phyloP scores from a whole-genome alignment of 1,140 invertebrate genomes.

The Drosophila teissieri region DNA sequence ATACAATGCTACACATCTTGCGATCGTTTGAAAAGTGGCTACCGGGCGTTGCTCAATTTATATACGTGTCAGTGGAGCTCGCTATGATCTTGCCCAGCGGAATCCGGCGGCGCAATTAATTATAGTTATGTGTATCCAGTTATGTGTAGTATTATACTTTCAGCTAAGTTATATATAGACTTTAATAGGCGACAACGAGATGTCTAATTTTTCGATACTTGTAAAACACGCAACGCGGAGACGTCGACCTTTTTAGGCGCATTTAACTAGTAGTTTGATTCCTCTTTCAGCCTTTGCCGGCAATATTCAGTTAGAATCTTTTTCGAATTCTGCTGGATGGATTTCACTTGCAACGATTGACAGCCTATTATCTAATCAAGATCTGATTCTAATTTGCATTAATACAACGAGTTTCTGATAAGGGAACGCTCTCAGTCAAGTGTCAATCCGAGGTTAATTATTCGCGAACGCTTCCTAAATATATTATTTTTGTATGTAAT shows the following conservation, averaged over 20 bases:
- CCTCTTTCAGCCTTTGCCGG: neutral
- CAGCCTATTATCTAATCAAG: slow-evolving; percentile 10
- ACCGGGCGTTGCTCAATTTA: slow-evolving; percentile 36
- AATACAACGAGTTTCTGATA: neutral
- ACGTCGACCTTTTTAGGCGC: slow-evolving; percentile 42
- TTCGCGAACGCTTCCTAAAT: neutral
- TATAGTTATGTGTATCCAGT: slow-evolving; percentile 19
- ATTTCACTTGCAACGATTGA: neutral
- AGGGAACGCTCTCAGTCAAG: neutral
- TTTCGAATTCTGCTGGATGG: neutral
- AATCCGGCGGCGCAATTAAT: slow-evolving; percentile 32
- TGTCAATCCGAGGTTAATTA: neutral
- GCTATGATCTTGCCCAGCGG: slow-evolving; percentile 7
- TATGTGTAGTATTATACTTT: slow-evolving; percentile 8
- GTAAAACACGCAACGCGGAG: slow-evolving; percentile 32
- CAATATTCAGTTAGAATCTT: neutral
- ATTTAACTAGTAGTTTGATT: slow-evolving; percentile 26
- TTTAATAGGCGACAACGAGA: slow-evolving; percentile 55
- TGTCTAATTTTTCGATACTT: slow-evolving; percentile 27
- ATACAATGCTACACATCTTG: slow-evolving; percentile 66
- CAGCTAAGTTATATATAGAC: slow-evolving; percentile 42
- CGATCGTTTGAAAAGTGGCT: slow-evolving; percentile 45
- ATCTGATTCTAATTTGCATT: neutral
- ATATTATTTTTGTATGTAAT: no score
- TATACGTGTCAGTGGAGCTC: slow-evolving; percentile 16